Conservation (phyloP, 2,888 invertebrate species). For the Ormyrus rosae region DNA sequence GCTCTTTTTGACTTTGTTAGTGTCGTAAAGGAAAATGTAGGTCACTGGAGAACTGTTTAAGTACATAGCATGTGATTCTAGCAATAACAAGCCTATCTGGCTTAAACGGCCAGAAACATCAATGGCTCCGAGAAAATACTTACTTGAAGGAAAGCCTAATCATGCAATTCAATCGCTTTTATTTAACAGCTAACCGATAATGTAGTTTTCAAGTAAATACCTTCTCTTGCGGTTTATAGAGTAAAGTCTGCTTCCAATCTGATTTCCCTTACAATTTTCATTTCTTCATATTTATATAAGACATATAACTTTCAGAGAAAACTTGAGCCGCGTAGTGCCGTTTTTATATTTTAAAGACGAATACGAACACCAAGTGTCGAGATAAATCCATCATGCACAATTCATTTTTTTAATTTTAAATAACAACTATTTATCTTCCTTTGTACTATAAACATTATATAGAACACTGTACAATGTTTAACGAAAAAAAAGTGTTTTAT, state of each 20-base stretch:
- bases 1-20: constrained; percentile 15
- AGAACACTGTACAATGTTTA: constrained; percentile 12
- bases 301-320: constrained; percentile 53
- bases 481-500: constrained; percentile 8
- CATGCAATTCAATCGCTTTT: background rate
- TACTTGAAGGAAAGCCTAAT: constrained; percentile 40
- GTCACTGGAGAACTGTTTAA: constrained; percentile 37
- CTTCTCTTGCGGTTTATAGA: constrained; percentile 18
- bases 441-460: constrained; percentile 26
- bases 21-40: constrained; percentile 20
- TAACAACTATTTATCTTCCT: constrained; percentile 4
- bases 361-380: constrained; percentile 53
- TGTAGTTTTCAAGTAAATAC: constrained; percentile 49
- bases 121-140: constrained; percentile 38
- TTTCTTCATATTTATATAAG: constrained; percentile 22
- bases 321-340: constrained; percentile 51
- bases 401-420: constrained; percentile 43
- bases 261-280: background rate
- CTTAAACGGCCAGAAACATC: constrained; percentile 19
- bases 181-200: constrained; percentile 2
- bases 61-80: constrained; percentile 30
- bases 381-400: constrained; percentile 48
- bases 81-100: constrained; percentile 30
- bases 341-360: constrained; percentile 40
- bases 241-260: constrained; percentile 7